phyloP scores from a whole-genome alignment of 1,140 invertebrate species.

The Saxidomus purpurata region DNA sequence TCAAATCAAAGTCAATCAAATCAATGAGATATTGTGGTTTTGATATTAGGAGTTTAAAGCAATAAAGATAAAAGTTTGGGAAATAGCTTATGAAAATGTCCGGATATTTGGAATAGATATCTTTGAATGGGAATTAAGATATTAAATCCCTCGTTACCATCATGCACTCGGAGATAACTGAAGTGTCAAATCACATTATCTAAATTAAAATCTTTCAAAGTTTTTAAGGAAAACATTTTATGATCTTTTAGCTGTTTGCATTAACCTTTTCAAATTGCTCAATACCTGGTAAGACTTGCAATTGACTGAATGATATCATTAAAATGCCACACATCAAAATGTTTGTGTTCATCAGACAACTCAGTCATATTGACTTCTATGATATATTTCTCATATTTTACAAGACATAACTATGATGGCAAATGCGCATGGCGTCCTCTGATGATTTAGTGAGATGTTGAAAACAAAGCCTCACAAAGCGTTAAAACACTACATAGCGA shows the following conservation, averaged over 20 bases:
- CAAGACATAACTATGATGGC: too few relatives aligned
- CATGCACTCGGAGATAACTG: not conserved
- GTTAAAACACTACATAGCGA: conserved; percentile 11
- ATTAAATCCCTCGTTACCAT: not conserved
- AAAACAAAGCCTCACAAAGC: conserved; percentile 11
- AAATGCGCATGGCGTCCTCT: too few relatives aligned
- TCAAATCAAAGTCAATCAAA: not conserved
- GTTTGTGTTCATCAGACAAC: too few relatives aligned
- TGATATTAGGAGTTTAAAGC: not conserved
- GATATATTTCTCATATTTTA: too few relatives aligned
- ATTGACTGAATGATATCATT: too few relatives aligned
- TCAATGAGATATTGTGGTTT: not conserved
- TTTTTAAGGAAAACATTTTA: not conserved
- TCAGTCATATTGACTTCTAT: too few relatives aligned
- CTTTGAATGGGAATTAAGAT: not conserved
- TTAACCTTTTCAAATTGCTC: too few relatives aligned
- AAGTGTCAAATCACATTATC: conserved; percentile 15
- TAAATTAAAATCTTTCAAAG: not conserved
- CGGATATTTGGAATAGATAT: not conserved
- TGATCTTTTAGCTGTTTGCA: not conserved
- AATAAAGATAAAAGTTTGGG: conserved; percentile 29
- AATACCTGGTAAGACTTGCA: too few relatives aligned
- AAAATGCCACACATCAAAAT: too few relatives aligned
- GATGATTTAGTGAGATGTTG: not conserved
- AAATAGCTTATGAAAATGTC: too few relatives aligned